Conservation (phyloP, 2,888 invertebrate genomes). For the Dermolepida albohirtum region DNA sequence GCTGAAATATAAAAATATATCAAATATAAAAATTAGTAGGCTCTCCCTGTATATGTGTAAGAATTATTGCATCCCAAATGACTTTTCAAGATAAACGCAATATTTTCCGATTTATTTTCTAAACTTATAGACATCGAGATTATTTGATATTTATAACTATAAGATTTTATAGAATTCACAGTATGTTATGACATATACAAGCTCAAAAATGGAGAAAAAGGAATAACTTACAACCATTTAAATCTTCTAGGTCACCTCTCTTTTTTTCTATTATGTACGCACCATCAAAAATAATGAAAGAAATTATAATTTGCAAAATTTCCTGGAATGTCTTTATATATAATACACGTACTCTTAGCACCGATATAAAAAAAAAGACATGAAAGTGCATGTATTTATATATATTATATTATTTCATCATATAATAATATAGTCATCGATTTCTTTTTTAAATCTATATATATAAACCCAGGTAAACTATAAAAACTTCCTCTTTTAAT, state of each 20-base stretch:
- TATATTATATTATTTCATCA: slow-evolving; percentile 29
- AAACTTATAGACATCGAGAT: not conserved
- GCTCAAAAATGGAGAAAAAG: slow-evolving; percentile 18
- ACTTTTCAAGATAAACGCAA: too few species aligned
- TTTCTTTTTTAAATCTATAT: slow-evolving; percentile 27
- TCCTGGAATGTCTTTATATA: slow-evolving; percentile 3
- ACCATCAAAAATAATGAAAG: too few species aligned
- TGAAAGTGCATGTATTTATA: slow-evolving; percentile 6
- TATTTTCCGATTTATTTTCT: not conserved
- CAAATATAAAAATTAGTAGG: too few species aligned
- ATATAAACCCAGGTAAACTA: slow-evolving; percentile 37
- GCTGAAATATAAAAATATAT: too few species aligned
- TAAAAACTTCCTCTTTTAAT: slow-evolving; percentile 22
- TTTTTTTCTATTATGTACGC: too few species aligned
- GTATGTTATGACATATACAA: slow-evolving; percentile 7
- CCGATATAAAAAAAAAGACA: too few species aligned
- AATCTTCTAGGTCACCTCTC: too few species aligned
- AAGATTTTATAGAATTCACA: not conserved
- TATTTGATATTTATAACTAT: slow-evolving; percentile 2
- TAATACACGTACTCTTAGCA: not conserved
- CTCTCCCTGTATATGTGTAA: not conserved
- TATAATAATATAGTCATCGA: slow-evolving; percentile 30
- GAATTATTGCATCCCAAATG: not conserved
- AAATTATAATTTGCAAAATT: too few species aligned
- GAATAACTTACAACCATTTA: too few species aligned